Evolutionary conservation across 1,140 invertebrate species (phyloP).

Genomic region (Carcinoscorpius rotundicauda): DNA sequence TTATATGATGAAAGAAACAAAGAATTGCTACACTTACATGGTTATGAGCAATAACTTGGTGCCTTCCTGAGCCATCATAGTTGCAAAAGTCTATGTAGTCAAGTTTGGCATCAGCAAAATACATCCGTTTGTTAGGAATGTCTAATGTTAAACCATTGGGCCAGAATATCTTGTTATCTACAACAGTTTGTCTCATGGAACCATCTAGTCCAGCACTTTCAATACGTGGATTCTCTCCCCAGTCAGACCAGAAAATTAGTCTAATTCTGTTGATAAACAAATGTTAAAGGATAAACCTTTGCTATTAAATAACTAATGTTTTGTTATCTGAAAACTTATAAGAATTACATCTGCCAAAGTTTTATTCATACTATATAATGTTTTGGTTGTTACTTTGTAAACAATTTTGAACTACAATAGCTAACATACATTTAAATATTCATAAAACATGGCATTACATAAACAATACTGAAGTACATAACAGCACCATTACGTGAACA

Average conservation of each 20-base stretch:
- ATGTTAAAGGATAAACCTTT: background rate
- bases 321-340: no score
- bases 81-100: constrained; percentile 98
- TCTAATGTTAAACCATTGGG: constrained; percentile 93
- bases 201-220: constrained; percentile 95
- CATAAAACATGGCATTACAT: no score
- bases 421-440: no score
- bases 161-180: constrained; percentile 96
- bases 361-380: no score
- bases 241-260: constrained; percentile 95
- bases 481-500: no score
- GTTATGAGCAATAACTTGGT: constrained; percentile 48
- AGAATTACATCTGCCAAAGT: no score
- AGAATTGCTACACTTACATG: constrained; percentile 28
- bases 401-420: no score
- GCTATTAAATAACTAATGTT: no score
- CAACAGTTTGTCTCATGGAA: constrained; percentile 65
- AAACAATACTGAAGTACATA: no score
- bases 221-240: constrained; percentile 93
- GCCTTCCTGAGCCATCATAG: constrained; percentile 82
- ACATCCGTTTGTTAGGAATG: constrained; percentile 81
- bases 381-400: no score
- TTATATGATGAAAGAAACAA: no score
- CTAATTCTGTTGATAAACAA: constrained; percentile 40
- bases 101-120: constrained; percentile 94